These are phyloP conservation scores for Melanotaenia pygmaea DNA, from an alignment of 2,797 vertebrate species.

Conservation along the genomic window DNA sequence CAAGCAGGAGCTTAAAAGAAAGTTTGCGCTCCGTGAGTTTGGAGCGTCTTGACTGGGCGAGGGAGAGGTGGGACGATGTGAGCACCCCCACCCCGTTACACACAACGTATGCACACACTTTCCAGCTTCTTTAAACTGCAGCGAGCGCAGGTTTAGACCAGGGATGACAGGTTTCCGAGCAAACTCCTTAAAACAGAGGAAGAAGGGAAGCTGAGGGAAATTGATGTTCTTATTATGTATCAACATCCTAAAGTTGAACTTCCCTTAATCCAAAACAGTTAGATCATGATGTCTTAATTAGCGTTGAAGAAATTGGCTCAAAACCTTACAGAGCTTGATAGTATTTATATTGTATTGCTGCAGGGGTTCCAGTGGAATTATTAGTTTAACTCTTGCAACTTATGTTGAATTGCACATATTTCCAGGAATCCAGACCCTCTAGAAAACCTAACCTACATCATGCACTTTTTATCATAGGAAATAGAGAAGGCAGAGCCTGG, in stretches of 20 bases:
- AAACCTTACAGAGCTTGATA: not conserved
- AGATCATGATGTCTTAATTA: not conserved
- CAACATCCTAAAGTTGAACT: not conserved
- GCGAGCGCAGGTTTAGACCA: constrained; percentile 65
- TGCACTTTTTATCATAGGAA: not conserved
- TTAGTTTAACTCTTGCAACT: not conserved
- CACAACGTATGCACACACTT: constrained; percentile 30
- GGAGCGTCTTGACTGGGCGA: constrained; percentile 69
- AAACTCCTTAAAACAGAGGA: constrained; percentile 8
- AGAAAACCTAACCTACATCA: not conserved
- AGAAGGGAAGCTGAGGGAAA: not conserved
- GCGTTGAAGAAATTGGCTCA: not conserved
- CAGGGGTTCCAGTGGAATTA: not conserved
- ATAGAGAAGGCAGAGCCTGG: not conserved
- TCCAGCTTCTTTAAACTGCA: constrained; percentile 56
- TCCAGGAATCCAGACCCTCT: not conserved
- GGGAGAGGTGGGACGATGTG: constrained; percentile 76
- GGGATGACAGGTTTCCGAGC: constrained; percentile 53
- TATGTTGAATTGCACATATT: not conserved
- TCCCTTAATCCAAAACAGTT: not conserved
- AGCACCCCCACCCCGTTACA: constrained; percentile 42
- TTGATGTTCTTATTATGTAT: not conserved
- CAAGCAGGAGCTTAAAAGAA: constrained; percentile 53
- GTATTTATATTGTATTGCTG: not conserved
- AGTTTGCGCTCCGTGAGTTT: constrained; percentile 77